These are phyloP conservation scores for Rhinogobius similis DNA, from an alignment of 2,113 vertebrate species.

Conservation along the genomic window DNA sequence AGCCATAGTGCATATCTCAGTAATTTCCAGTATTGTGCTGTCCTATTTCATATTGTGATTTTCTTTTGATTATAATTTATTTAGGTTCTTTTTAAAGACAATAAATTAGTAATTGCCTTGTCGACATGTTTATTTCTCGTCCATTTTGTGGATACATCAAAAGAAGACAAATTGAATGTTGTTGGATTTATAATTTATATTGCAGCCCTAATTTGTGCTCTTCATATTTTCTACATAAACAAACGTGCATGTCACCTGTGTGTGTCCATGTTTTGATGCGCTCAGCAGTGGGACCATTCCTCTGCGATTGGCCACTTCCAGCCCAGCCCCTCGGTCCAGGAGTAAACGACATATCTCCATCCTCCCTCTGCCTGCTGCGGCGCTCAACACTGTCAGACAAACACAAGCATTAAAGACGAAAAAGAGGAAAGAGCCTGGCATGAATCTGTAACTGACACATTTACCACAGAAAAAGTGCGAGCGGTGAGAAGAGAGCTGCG, in stretches of 20 bases:
- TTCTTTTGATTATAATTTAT: too few relatives aligned
- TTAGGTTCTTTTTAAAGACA: too few relatives aligned
- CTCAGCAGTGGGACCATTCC: slow-evolving; percentile 85
- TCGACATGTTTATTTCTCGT: too few relatives aligned
- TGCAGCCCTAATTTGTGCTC: not conserved
- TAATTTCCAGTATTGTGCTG: too few relatives aligned
- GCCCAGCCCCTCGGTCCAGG: slow-evolving; percentile 79
- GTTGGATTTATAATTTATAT: not conserved
- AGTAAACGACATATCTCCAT: slow-evolving; percentile 85
- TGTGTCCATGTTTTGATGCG: slow-evolving; percentile 89
- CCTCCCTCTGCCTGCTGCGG: slow-evolving; percentile 90
- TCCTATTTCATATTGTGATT: too few relatives aligned
- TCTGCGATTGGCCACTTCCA: slow-evolving; percentile 82
- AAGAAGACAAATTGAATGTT: too few relatives aligned
- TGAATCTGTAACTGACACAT: slow-evolving; percentile 54
- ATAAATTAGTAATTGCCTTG: too few relatives aligned
- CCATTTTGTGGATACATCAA: too few relatives aligned
- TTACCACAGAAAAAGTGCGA: slow-evolving; percentile 38
- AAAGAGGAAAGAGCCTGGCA: slow-evolving; percentile 33
- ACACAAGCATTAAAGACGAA: slow-evolving; percentile 40
- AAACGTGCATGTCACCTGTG: slow-evolving; percentile 80
- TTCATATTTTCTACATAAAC: not conserved
- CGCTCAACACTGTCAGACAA: slow-evolving; percentile 84
- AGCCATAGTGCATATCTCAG: too few relatives aligned
- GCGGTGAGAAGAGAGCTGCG: slow-evolving; percentile 23